Conservation (phyloP, 2,113 vertebrate species). For the Periophthalmus modestus region DNA sequence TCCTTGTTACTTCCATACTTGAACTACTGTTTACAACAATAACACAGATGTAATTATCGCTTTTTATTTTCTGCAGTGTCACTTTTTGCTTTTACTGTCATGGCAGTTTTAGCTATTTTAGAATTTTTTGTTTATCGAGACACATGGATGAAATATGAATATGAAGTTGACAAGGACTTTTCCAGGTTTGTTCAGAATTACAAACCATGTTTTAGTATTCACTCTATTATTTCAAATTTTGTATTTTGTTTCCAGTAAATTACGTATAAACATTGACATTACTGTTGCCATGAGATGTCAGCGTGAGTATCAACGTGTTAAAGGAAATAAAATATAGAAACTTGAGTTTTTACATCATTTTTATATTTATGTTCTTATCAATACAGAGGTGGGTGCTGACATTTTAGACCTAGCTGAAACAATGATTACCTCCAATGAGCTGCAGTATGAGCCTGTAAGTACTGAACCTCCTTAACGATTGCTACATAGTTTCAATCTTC, state of each 20-base stretch:
- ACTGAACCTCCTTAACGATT: not conserved
- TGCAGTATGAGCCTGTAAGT: slow-evolving; percentile 93
- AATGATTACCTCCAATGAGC: slow-evolving; percentile 92
- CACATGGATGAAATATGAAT: slow-evolving; percentile 97
- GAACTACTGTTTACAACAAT: not conserved
- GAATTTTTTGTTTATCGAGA: slow-evolving; percentile 95
- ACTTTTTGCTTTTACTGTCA: slow-evolving; percentile 88
- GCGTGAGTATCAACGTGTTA: slow-evolving; percentile 81
- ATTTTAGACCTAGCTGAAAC: slow-evolving; percentile 96
- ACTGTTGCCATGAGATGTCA: slow-evolving; percentile 98
- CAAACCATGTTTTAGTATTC: not conserved
- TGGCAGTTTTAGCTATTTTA: slow-evolving; percentile 89
- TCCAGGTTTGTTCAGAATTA: slow-evolving; percentile 78
- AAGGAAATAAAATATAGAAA: not conserved
- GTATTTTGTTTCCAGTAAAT: slow-evolving; percentile 81
- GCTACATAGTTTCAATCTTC: not conserved
- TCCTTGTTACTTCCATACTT: not conserved
- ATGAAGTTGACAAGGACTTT: slow-evolving; percentile 97
- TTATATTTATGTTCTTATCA: not conserved
- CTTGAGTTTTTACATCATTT: not conserved
- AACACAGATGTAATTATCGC: not conserved
- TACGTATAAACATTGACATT: slow-evolving; percentile 95
- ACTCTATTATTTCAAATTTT: not conserved
- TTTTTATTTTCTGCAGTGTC: slow-evolving; percentile 80
- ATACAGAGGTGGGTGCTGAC: slow-evolving; percentile 91